These are phyloP conservation scores for Diarsia dahlii DNA, from an alignment of 2,888 invertebrate genomes.

Conservation along the genomic window DNA sequence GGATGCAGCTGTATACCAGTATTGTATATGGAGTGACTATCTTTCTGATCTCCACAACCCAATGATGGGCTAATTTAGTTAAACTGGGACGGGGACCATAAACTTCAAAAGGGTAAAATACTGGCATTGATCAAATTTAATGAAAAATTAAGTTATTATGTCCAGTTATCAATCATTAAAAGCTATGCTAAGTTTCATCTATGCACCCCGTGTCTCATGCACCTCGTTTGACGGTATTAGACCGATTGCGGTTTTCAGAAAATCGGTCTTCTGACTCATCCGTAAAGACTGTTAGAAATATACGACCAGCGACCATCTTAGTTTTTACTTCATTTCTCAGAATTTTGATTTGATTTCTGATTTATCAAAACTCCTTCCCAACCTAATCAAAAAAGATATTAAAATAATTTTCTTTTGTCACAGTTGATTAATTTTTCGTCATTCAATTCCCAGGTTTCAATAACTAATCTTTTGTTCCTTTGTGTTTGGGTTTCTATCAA, in stretches of 20 bases:
- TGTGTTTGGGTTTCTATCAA: constrained; percentile 41
- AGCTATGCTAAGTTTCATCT: neutral
- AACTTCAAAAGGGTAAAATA: no score
- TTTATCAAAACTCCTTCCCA: neutral
- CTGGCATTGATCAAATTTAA: no score
- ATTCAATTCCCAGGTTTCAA: constrained; percentile 35
- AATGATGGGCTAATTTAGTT: neutral
- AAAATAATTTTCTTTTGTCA: constrained; percentile 14
- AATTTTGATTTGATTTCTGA: neutral
- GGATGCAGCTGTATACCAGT: neutral
- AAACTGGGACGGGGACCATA: neutral
- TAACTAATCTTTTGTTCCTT: constrained; percentile 38
- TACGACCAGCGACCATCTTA: neutral
- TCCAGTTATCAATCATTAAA: neutral
- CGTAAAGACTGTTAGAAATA: neutral
- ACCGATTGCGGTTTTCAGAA: neutral
- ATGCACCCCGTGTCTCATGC: neutral
- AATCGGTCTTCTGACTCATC: neutral
- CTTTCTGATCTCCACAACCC: neutral
- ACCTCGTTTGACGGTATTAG: neutral
- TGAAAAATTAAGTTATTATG: no score
- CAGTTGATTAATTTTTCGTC: constrained; percentile 43
- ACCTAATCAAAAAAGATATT: neutral
- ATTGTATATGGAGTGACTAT: neutral
- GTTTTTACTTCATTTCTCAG: neutral